A percentile compares a stretch with the other conserved stretches of the same genome.
Evolutionary conservation across 1,140 invertebrate species (phyloP).

Genomic region (Drosophila nannoptera): DNA sequence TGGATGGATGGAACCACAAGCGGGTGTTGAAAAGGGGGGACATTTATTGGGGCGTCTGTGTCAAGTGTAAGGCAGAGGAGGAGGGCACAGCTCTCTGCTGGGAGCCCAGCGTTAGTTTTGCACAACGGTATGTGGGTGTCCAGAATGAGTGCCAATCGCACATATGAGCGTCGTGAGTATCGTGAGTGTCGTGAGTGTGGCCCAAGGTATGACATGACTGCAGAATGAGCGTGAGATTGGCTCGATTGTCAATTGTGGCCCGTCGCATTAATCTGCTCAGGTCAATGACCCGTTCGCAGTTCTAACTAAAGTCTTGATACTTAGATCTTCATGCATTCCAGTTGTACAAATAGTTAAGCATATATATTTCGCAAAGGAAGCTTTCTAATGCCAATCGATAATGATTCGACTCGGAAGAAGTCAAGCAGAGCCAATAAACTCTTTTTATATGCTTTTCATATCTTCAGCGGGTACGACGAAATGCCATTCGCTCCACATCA

Average conservation of each 20-base stretch:
- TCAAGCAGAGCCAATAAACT: too few species aligned
- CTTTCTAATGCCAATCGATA: too few species aligned
- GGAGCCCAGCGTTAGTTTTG: slow-evolving; percentile 35
- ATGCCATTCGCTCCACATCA: too few species aligned
- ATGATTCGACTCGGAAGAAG: too few species aligned
- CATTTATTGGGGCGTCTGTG: slow-evolving; percentile 28
- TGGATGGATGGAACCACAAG: slow-evolving; percentile 16
- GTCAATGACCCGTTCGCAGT: not conserved
- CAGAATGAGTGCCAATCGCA: slow-evolving; percentile 17
- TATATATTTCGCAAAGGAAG: too few species aligned
- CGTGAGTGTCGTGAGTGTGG: slow-evolving; percentile 16
- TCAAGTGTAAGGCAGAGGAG: slow-evolving; percentile 31
- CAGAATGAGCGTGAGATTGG: slow-evolving; percentile 3
- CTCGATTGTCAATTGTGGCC: not conserved
- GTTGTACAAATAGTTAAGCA: too few species aligned
- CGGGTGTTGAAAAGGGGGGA: slow-evolving; percentile 1
- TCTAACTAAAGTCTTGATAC: too few species aligned
- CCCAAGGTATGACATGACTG: slow-evolving; percentile 11
- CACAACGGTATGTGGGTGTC: slow-evolving; percentile 37
- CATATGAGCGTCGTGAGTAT: not conserved
- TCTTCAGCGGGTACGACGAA: too few species aligned
- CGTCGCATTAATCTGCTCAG: not conserved
- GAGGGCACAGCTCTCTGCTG: slow-evolving; percentile 5
- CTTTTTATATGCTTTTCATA: too few species aligned
- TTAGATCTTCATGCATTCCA: too few species aligned